Evolutionary conservation across 2,113 vertebrate genomes (phyloP).

Genomic region (Hippocampus zosterae): DNA sequence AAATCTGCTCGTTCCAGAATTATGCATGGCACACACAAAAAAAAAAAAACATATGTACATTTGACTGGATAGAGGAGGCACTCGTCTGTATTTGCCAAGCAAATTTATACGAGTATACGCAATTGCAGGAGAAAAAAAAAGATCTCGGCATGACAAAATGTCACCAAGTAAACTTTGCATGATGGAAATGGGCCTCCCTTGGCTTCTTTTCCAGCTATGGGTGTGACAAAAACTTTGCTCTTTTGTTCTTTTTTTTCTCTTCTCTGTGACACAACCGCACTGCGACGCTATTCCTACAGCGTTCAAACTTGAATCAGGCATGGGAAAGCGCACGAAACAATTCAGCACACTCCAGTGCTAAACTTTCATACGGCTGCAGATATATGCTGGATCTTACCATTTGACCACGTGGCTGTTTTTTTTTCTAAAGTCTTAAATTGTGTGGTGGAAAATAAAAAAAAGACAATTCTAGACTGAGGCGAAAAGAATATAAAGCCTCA

Average conservation of each 20-base stretch:
- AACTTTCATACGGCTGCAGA: background rate
- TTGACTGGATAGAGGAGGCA: background rate
- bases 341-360: too few species aligned
- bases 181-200: background rate
- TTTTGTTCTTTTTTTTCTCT: background rate
- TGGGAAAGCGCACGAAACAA: too few species aligned
- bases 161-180: conserved; percentile 2
- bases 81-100: background rate
- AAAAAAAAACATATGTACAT: too few species aligned
- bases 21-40: too few species aligned
- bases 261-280: background rate
- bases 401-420: background rate
- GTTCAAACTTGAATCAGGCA: background rate
- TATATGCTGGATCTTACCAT: background rate
- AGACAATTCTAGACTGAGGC: background rate
- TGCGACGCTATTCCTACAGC: background rate
- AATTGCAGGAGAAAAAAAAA: background rate
- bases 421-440: background rate
- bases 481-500: background rate
- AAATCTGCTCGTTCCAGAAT: too few species aligned
- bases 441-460: background rate
- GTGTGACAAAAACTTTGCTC: background rate
- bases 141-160: conserved; percentile 3
- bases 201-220: background rate
- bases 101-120: background rate